Base-by-base conservation (phyloP, 2,113 vertebrate species). In the Brachypodius melanocephalos region DNA sequence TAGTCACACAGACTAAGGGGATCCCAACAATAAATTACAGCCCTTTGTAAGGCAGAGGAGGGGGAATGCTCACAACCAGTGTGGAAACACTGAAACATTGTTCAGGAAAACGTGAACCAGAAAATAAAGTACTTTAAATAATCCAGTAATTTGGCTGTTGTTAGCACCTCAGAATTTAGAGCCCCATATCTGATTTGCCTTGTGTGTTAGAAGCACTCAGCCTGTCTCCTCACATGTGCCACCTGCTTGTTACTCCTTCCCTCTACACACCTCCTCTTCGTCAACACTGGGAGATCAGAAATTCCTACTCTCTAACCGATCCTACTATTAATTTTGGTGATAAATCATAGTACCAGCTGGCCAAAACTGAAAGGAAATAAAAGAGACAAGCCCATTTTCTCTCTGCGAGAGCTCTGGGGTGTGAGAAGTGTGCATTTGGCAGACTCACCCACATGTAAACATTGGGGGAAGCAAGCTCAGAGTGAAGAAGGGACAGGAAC, bases 61-160 rank as follows among this genome's bases (percentile, higher is more conserved):
- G 3, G 12, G 17, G 13, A 71, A 81, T 4, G 18, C 28, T 52
- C 72, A 43, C 28, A 92, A 36, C 12, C 72, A 36, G 31, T 4
- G 45, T 5, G 9, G 45, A 89, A 95, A 88, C 42, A 45, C 32
- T 17, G 36, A 57, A 82, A 78, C 8, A 13, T 8, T 36, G 8
- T 20, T 94, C 42, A 66, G 55, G 28, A 32, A 14, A 66, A 93
- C 0, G 8, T 59, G 17, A 87, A 78, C 5, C 2, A 4, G 86
- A 76, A 92, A 76, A 90, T 43, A 92, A 73, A 76, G 46, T 42
- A 69, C 28, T 85, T 83, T 6, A 73, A 90, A 77, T 58, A 83
- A 93, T 34, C n/a, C 49, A 40, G 45, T 61, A 55, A 83, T 43
- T 61, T 77, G 65, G 55, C 88, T 86, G 55, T 4, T 46, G 38